Conservation (phyloP, 2,888 invertebrate species). For the Dasysyrphus albostriatus region DNA sequence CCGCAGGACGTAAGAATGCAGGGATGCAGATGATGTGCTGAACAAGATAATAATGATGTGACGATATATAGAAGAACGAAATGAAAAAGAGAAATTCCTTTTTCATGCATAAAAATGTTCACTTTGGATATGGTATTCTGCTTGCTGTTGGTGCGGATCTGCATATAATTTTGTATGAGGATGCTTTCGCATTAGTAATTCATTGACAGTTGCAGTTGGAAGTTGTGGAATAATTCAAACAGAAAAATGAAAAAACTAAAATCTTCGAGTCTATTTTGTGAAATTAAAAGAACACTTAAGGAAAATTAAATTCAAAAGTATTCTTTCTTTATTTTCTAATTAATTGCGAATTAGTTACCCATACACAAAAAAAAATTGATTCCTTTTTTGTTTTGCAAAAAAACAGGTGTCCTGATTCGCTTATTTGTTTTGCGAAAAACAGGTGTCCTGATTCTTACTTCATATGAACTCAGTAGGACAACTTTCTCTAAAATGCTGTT, state of each 20-base stretch:
- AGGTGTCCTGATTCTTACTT: too few relatives aligned
- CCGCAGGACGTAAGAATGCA: constrained; percentile 60
- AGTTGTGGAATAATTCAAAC: constrained; percentile 27
- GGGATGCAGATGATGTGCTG: constrained; percentile 58
- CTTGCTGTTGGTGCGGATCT: constrained; percentile 43
- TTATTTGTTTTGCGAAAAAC: too few relatives aligned
- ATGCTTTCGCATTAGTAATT: constrained; percentile 47
- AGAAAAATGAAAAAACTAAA: background rate
- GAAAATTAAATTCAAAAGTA: too few relatives aligned
- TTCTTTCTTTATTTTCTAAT: too few relatives aligned
- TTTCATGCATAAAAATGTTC: constrained; percentile 52
- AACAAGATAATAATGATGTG: constrained; percentile 58
- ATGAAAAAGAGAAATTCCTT: constrained; percentile 33
- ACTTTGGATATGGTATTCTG: constrained; percentile 17
- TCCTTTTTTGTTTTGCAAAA: too few relatives aligned
- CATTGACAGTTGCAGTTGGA: constrained; percentile 44
- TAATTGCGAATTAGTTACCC: too few relatives aligned
- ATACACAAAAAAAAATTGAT: too few relatives aligned
- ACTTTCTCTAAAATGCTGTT: too few relatives aligned
- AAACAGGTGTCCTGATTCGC: too few relatives aligned
- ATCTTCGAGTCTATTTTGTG: too few relatives aligned
- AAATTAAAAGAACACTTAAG: too few relatives aligned
- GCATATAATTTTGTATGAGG: constrained; percentile 54
- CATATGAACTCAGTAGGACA: too few relatives aligned
- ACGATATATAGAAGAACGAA: constrained; percentile 6